These are phyloP conservation scores for Spicauda simplicius DNA, from an alignment of 2,888 invertebrate species.

Conservation along the genomic window DNA sequence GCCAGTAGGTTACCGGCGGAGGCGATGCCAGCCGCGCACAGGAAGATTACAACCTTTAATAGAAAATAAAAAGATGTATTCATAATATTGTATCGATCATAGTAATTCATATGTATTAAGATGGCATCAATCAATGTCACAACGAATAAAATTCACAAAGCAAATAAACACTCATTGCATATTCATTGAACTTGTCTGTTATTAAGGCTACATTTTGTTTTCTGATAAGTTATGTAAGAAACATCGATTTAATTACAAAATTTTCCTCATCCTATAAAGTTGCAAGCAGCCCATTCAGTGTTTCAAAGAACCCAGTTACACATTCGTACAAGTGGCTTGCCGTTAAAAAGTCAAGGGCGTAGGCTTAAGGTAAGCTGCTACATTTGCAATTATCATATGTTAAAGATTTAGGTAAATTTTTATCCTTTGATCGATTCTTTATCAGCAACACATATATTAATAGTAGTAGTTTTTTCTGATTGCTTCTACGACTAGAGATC, in stretches of 20 bases:
- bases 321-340: constrained; percentile 1
- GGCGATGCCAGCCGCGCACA: constrained; percentile 85
- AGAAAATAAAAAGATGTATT: neutral
- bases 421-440: neutral
- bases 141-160: too few relatives aligned
- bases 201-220: too few relatives aligned
- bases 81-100: neutral
- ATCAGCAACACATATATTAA: too few relatives aligned
- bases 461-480: too few relatives aligned
- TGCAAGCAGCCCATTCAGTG: neutral
- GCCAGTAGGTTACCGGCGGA: constrained; percentile 83
- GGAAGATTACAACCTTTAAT: constrained; percentile 80
- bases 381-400: neutral
- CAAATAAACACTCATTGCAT: neutral
- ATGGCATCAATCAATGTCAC: neutral
- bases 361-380: neutral
- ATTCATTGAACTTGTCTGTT: neutral
- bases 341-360: constrained; percentile 4
- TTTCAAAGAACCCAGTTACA: neutral
- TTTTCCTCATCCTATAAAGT: neutral
- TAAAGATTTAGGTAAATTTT: neutral
- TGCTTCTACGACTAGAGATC: too few relatives aligned
- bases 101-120: neutral
- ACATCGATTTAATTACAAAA: neutral
- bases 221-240: too few relatives aligned